Conservation (phyloP, 2,888 invertebrate genomes). For the Netelia fuscicornis region DNA sequence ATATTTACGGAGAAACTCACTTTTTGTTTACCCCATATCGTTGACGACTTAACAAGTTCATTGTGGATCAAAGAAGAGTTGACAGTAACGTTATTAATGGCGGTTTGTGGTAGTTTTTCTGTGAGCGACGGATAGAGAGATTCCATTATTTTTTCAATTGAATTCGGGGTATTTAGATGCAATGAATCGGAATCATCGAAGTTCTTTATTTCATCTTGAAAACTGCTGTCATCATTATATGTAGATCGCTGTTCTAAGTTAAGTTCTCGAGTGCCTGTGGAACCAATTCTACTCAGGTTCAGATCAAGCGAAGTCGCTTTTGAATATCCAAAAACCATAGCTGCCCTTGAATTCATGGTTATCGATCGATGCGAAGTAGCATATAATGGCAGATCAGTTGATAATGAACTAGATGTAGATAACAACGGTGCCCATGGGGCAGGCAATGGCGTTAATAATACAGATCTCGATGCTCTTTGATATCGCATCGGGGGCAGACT, state of each 20-base stretch:
- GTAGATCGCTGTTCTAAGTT: neutral
- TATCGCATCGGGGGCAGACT: neutral
- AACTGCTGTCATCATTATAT: neutral
- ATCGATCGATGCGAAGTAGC: neutral
- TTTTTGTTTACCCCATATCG: neutral
- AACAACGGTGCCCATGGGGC: neutral
- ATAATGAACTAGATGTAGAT: neutral
- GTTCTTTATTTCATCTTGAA: neutral
- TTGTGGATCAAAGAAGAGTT: neutral
- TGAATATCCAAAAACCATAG: neutral
- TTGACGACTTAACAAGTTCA: neutral
- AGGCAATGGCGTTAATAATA: conserved; percentile 16
- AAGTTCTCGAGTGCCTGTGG: neutral
- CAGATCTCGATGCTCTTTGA: conserved; percentile 10
- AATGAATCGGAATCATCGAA: neutral
- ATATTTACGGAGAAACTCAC: neutral
- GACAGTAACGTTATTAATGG: neutral
- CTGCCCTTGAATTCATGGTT: neutral
- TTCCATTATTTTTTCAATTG: neutral
- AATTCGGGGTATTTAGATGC: neutral
- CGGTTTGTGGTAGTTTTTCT: neutral
- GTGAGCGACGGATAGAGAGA: neutral
- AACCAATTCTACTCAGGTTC: neutral
- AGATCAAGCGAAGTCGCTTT: neutral
- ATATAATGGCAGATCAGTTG: neutral